Evolutionary conservation across 2,113 vertebrate species (phyloP).

Genomic region (Zootoca vivipara): DNA sequence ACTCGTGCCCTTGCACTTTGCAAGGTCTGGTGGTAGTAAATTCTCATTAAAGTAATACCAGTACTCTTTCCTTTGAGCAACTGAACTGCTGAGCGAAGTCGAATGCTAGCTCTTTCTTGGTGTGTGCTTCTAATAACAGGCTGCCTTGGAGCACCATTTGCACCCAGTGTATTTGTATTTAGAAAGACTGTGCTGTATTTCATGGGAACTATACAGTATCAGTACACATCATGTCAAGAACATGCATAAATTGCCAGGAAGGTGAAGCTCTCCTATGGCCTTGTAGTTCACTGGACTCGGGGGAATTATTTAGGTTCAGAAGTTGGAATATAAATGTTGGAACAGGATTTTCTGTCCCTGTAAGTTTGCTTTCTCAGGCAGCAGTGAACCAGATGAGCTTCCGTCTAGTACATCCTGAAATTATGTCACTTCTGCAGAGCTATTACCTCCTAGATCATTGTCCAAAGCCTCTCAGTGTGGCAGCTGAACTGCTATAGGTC

Average conservation of each 20-base stretch:
- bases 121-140: not conserved
- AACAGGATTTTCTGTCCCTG: not conserved
- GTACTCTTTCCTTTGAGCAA: not conserved
- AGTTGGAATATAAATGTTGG: not conserved
- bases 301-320: conserved; percentile 5
- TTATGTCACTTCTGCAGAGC: not conserved
- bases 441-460: conserved; percentile 25
- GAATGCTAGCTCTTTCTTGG: not conserved
- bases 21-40: not conserved
- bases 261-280: not conserved
- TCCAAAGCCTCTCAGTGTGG: conserved; percentile 13
- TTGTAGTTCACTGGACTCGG: not conserved
- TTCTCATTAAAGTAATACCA: not conserved
- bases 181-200: not conserved
- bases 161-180: not conserved
- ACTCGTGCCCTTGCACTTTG: not conserved
- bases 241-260: not conserved
- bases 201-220: not conserved
- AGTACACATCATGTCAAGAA: not conserved
- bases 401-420: not conserved
- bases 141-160: not conserved
- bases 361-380: not conserved
- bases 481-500: conserved; percentile 9
- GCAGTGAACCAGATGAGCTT: not conserved
- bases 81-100: not conserved